Evolutionary conservation across 2,888 invertebrate genomes (phyloP).

Genomic region (Glomeris marginata): DNA sequence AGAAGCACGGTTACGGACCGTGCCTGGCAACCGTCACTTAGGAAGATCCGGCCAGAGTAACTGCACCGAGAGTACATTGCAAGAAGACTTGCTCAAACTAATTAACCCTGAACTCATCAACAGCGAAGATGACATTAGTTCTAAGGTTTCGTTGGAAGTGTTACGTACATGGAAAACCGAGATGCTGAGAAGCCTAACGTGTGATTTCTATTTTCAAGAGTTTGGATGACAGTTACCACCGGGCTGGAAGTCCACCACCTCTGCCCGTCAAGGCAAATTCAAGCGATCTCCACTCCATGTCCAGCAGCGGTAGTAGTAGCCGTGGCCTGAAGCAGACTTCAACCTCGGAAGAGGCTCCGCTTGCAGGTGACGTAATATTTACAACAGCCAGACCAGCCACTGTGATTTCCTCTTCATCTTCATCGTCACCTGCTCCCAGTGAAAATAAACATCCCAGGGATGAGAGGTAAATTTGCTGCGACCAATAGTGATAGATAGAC

Average conservation of each 20-base stretch:
- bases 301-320: slow-evolving; percentile 5
- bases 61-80: slow-evolving; percentile 38
- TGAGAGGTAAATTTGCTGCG: slow-evolving; percentile 31
- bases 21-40: not conserved
- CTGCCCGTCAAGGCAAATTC: slow-evolving; percentile 12
- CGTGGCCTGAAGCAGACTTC: slow-evolving; percentile 7
- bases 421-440: slow-evolving; percentile 29
- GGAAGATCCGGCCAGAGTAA: slow-evolving; percentile 11
- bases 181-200: not conserved
- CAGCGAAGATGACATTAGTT: slow-evolving; percentile 7
- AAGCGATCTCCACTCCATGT: slow-evolving; percentile 8
- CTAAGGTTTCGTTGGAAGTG: too few species aligned
- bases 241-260: slow-evolving; percentile 8
- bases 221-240: slow-evolving; percentile 6
- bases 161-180: not conserved
- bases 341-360: slow-evolving; percentile 5
- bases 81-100: slow-evolving; percentile 72
- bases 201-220: not conserved
- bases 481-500: not conserved
- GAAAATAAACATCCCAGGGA: slow-evolving; percentile 42
- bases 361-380: slow-evolving; percentile 22
- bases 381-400: slow-evolving; percentile 47
- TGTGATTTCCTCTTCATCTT: slow-evolving; percentile 43
- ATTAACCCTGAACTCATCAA: slow-evolving; percentile 57
- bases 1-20: not conserved